Evolutionary conservation across 2,888 invertebrate genomes (phyloP).

Genomic region (Notocelia uddmanniana): DNA sequence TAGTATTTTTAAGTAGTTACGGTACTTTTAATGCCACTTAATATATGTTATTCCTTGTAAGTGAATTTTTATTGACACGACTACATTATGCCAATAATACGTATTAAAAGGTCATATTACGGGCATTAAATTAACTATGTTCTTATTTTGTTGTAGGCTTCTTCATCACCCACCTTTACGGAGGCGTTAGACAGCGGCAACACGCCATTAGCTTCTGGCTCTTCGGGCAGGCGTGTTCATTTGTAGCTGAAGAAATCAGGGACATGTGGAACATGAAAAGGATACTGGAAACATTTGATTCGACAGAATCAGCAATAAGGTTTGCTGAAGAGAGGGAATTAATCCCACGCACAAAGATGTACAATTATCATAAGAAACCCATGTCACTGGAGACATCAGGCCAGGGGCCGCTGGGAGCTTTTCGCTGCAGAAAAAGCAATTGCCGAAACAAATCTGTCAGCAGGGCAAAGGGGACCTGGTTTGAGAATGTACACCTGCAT

Average conservation of each 20-base stretch:
- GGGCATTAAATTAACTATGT: no score
- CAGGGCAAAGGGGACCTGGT: not conserved
- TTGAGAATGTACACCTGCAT: not conserved
- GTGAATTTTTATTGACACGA: no score
- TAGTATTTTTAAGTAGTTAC: no score
- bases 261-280: not conserved
- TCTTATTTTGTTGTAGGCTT: no score
- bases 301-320: not conserved
- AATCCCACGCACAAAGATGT: not conserved
- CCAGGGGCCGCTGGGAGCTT: not conserved
- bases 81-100: no score
- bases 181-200: not conserved
- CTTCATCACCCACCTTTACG: not conserved
- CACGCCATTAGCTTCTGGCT: slow-evolving; percentile 49
- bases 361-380: not conserved
- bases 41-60: no score
- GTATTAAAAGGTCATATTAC: no score
- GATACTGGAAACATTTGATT: not conserved
- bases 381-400: not conserved
- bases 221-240: slow-evolving; percentile 37
- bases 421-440: not conserved
- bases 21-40: no score
- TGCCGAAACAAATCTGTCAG: not conserved
- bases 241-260: not conserved
- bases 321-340: not conserved